These are phyloP conservation scores for Bemisia tabaci DNA, from an alignment of 1,140 invertebrate genomes.

Conservation along the genomic window DNA sequence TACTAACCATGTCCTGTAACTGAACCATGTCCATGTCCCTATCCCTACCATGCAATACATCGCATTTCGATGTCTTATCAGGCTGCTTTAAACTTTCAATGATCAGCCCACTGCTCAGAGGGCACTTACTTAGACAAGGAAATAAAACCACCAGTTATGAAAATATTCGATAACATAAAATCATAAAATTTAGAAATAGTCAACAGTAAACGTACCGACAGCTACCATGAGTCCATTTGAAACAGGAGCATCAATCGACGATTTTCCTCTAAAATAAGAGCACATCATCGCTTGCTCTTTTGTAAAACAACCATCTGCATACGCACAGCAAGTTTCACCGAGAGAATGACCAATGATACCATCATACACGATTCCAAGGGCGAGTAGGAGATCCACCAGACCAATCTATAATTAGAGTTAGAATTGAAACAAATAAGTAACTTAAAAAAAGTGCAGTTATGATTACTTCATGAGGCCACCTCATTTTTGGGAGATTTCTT, in stretches of 20 bases:
- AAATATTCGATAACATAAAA: too few relatives aligned
- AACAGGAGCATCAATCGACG: constrained; percentile 5
- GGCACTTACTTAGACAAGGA: too few relatives aligned
- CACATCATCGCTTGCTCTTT: constrained; percentile 67
- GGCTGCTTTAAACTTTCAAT: too few relatives aligned
- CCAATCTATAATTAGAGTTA: constrained; percentile 63
- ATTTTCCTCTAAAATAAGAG: constrained; percentile 39
- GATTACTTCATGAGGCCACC: too few relatives aligned
- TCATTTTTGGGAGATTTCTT: too few relatives aligned
- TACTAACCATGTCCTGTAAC: too few relatives aligned
- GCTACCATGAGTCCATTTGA: constrained; percentile 16
- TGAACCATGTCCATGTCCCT: too few relatives aligned
- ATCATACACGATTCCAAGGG: constrained; percentile 59
- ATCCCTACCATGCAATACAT: too few relatives aligned
- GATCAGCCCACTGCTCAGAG: too few relatives aligned
- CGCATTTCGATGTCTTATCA: too few relatives aligned
- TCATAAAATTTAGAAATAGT: too few relatives aligned
- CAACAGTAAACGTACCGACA: constrained; percentile 19
- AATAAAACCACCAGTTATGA: too few relatives aligned
- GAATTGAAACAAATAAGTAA: constrained; percentile 19
- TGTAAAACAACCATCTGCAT: constrained; percentile 72
- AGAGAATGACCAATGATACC: constrained; percentile 77
- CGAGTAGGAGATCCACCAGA: constrained; percentile 57
- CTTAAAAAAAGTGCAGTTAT: neutral
- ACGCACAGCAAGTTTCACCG: constrained; percentile 72